Evolutionary conservation across 2,888 invertebrate genomes (phyloP), one percentile per base, ranked within the genome.

Genomic region (Sesia apiformis): DNA sequence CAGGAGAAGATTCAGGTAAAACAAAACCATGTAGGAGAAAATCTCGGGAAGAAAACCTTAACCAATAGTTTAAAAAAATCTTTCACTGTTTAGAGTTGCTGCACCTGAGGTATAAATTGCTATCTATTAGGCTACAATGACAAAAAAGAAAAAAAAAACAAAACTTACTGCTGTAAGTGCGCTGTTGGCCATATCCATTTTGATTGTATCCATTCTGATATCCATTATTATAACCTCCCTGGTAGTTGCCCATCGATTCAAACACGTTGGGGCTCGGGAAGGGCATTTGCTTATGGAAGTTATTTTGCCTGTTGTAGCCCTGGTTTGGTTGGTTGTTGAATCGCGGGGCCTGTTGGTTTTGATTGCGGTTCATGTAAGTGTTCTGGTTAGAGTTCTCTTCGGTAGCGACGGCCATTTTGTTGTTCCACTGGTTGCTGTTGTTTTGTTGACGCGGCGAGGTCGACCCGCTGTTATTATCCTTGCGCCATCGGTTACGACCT

Each of bases 401-500:
- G 52, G 64, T 66, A 43, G 71, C 57, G 58, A 75, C 79, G 5
- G 84, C 87, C 88, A 86, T 88, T 60, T 89, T 89, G 65, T 90
- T 90, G 61, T 78, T 87, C 90, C 90, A 90, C 58, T 90, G 90
- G 67, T 90, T 90, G 63, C 87, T 84, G 39, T 50, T 50, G 7
- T 50, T 50, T 57, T 85, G 83, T 74, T 91, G 83, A 57, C 91
- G 83, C 0, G 90, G 90, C n/a, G 90, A 87, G 62, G 81, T 84
- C 0, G 85, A 82, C 4, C 87, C 88, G 60, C 84, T 87, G 64
- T 84, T 84, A 58, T 89, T 87, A 63, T 91, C 92, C 61, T 91
- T 90, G 61, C 91, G 91, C 92, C 93, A 93, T 59, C 91, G 91
- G 62, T 91, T 92, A 58, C 87, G 90, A 59, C 90, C 92, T 83